Evolutionary conservation across 2,113 vertebrate genomes (phyloP).

Genomic region (Plotosus lineatus): DNA sequence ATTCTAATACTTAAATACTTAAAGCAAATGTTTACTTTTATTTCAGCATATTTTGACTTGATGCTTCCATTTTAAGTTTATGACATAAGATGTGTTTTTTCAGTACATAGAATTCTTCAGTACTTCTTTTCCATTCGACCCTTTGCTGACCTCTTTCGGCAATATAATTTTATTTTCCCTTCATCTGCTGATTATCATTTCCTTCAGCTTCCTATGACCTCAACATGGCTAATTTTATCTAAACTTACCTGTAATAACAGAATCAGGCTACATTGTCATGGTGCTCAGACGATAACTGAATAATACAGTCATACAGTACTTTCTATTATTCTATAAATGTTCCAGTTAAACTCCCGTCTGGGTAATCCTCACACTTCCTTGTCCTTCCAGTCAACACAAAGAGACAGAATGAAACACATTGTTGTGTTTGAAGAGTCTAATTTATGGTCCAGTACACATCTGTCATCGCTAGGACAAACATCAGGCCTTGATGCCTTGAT

Average conservation of each 20-base stretch:
- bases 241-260: background rate
- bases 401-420: background rate
- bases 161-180: background rate
- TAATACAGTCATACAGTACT: background rate
- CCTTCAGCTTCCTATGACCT: background rate
- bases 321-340: background rate
- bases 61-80: no score
- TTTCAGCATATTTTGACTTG: no score
- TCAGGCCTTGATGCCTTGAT: background rate
- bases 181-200: background rate
- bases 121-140: no score
- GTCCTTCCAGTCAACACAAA: background rate
- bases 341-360: background rate
- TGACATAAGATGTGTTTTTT: no score
- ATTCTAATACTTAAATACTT: no score
- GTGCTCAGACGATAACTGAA: background rate
- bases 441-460: constrained; percentile 3
- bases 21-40: no score
- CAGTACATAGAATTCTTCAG: background rate
- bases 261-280: background rate
- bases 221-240: background rate
- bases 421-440: constrained; percentile 20
- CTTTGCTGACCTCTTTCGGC: no score
- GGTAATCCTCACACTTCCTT: background rate
- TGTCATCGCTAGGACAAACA: constrained; percentile 16